phyloP scores from a whole-genome alignment of 2,797 vertebrate genomes.

The Myoxocephalus aenaeus region DNA sequence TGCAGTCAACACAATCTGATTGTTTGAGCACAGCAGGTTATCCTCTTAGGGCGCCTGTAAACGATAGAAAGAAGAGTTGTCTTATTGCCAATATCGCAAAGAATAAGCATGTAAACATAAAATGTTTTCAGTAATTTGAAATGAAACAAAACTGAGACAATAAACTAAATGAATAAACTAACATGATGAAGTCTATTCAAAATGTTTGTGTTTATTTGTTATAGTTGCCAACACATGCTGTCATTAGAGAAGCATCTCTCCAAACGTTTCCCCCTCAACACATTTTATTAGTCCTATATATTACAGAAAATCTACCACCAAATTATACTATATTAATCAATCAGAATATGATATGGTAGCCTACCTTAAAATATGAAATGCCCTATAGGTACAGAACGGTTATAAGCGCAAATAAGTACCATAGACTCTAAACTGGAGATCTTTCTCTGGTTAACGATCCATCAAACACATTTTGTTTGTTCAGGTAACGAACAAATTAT shows the following conservation, averaged over 20 bases:
- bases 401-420: neutral
- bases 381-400: neutral
- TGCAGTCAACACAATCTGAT: constrained; percentile 42
- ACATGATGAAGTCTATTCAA: neutral
- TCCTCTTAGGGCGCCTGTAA: constrained; percentile 16
- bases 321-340: neutral
- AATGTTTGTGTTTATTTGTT: neutral
- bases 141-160: neutral
- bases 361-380: neutral
- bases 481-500: constrained; percentile 24
- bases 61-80: neutral
- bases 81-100: neutral
- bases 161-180: neutral
- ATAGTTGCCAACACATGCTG: neutral
- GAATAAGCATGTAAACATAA: constrained; percentile 4
- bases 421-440: neutral
- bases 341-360: neutral
- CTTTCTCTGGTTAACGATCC: neutral
- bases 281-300: neutral
- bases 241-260: neutral
- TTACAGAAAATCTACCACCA: neutral
- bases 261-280: neutral
- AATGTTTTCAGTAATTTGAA: neutral
- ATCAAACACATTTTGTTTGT: constrained; percentile 13
- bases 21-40: constrained; percentile 32